These are phyloP conservation scores for Lycorma delicatula DNA, from an alignment of 1,140 invertebrate species.

Conservation along the genomic window DNA sequence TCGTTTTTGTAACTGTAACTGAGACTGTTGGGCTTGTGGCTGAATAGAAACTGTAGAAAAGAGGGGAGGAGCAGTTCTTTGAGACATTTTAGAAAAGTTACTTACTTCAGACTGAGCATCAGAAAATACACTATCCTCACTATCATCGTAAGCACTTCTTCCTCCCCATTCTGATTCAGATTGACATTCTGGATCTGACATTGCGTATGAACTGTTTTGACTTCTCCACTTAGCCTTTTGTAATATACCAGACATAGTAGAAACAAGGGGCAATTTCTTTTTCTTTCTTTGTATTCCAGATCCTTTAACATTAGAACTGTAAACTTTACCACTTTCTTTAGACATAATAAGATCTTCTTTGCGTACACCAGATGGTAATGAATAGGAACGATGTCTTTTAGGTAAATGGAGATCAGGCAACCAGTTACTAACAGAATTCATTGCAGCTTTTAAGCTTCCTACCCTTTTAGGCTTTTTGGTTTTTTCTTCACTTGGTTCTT, in stretches of 20 bases:
- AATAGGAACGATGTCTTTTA: constrained; percentile 69
- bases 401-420: constrained; percentile 69
- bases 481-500: constrained; percentile 43
- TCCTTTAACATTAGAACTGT: neutral
- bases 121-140: constrained; percentile 55
- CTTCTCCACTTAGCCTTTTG: constrained; percentile 66
- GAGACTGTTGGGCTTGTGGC: constrained; percentile 41
- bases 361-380: constrained; percentile 61
- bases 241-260: constrained; percentile 67
- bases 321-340: constrained; percentile 16
- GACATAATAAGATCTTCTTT: constrained; percentile 43
- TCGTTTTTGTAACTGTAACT: constrained; percentile 31
- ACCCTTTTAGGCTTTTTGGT: constrained; percentile 58
- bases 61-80: neutral
- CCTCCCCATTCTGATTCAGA: constrained; percentile 67
- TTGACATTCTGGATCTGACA: constrained; percentile 69
- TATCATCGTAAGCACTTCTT: constrained; percentile 56
- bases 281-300: constrained; percentile 45
- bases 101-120: constrained; percentile 38
- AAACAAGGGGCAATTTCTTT: constrained; percentile 67
- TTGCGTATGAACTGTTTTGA: constrained; percentile 44
- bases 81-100: neutral
- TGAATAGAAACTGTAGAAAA: constrained; percentile 22
- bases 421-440: constrained; percentile 71
- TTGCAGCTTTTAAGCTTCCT: constrained; percentile 65